These are phyloP conservation scores for Hecatera dysodea DNA, from an alignment of 2,888 invertebrate species.

Conservation along the genomic window DNA sequence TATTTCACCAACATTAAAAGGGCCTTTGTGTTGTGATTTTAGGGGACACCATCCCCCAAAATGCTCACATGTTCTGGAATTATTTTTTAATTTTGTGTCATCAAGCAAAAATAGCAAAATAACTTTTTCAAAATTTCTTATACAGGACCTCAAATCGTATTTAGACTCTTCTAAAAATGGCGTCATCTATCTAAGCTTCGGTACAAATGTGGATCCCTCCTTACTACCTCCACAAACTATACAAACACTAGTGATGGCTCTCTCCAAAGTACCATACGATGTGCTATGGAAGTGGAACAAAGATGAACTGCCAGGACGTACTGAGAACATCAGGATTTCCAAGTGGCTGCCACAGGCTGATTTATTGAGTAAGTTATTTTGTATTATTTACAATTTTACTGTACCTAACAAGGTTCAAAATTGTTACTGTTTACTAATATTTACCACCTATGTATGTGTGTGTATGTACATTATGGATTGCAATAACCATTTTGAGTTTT, in stretches of 20 bases:
- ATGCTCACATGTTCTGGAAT: too few relatives aligned
- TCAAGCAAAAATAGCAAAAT: too few relatives aligned
- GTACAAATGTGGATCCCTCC: slow-evolving; percentile 36
- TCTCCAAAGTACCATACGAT: slow-evolving; percentile 34
- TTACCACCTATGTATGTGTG: too few relatives aligned
- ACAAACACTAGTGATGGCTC: slow-evolving; percentile 11
- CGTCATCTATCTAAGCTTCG: slow-evolving; percentile 40
- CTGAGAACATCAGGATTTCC: slow-evolving; percentile 35
- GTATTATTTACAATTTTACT: too few relatives aligned
- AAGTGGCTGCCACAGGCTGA: slow-evolving; percentile 78
- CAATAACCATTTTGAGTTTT: too few relatives aligned
- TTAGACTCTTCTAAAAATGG: slow-evolving; percentile 38
- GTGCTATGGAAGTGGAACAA: slow-evolving; percentile 41
- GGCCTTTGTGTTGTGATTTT: too few relatives aligned
- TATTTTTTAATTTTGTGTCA: too few relatives aligned
- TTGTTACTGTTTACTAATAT: too few relatives aligned
- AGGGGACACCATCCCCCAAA: too few relatives aligned
- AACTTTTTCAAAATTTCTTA: background rate
- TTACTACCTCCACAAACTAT: slow-evolving; percentile 11
- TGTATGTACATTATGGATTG: too few relatives aligned
- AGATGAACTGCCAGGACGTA: slow-evolving; percentile 74
- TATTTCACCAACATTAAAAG: too few relatives aligned
- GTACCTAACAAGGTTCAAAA: too few relatives aligned
- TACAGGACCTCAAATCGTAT: slow-evolving; percentile 31
- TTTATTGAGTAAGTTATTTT: slow-evolving; percentile 58